These are phyloP conservation scores for Melanotaenia pygmaea DNA, from an alignment of 2,797 vertebrate genomes.

Conservation along the genomic window DNA sequence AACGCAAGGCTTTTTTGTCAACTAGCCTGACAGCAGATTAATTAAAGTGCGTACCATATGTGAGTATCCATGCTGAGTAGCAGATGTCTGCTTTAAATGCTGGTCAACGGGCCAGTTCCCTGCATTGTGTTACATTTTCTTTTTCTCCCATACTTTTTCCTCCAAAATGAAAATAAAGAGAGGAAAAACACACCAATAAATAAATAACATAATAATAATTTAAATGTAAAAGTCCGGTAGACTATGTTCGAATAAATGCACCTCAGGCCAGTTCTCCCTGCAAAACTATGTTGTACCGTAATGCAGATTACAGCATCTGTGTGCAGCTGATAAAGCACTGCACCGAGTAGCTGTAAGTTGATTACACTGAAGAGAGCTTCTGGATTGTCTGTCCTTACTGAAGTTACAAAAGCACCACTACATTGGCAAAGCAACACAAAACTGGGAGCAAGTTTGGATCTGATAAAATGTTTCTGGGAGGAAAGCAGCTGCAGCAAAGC, in stretches of 20 bases:
- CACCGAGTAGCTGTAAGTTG: conserved; percentile 12
- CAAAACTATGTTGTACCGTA: neutral
- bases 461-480: conserved; percentile 47
- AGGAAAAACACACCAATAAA: too few relatives aligned
- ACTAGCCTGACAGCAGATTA: neutral
- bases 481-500: conserved; percentile 47
- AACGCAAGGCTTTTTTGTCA: neutral
- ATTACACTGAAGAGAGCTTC: conserved; percentile 19
- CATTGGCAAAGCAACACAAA: conserved; percentile 40
- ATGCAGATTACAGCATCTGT: conserved; percentile 3
- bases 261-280: neutral
- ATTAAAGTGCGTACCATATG: neutral
- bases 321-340: conserved; percentile 16
- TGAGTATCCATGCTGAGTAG: neutral
- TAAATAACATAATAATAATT: too few relatives aligned
- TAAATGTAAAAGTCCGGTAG: neutral
- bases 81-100: neutral
- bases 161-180: too few relatives aligned
- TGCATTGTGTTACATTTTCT: neutral
- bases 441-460: conserved; percentile 22
- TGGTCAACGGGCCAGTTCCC: neutral
- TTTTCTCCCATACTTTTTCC: too few relatives aligned
- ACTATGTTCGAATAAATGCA: neutral
- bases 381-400: conserved; percentile 20
- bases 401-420: conserved; percentile 25